Evolutionary conservation across 1,140 invertebrate species (phyloP).

Genomic region (Calliopsis andreniformis): DNA sequence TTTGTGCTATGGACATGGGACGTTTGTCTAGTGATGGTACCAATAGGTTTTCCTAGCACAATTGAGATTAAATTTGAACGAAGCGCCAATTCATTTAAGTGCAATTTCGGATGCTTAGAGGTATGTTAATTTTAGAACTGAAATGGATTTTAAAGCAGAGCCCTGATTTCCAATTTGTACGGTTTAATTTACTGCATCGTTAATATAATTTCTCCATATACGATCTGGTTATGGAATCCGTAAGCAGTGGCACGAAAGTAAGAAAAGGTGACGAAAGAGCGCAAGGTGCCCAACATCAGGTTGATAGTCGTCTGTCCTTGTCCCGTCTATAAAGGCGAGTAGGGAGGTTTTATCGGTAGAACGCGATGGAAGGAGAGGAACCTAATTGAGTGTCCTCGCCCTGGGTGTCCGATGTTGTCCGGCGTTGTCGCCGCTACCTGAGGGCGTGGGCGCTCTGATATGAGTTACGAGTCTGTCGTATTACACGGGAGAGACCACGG

Average conservation of each 20-base stretch:
- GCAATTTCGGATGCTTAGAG: no score
- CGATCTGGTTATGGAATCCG: neutral
- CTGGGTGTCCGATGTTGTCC: conserved; percentile 80
- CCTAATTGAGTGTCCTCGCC: conserved; percentile 81
- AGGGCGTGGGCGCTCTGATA: conserved; percentile 80
- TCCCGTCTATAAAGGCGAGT: conserved; percentile 9
- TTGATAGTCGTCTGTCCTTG: conserved; percentile 38
- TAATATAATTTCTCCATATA: no score
- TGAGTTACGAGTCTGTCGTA: conserved; percentile 81
- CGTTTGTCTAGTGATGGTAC: no score
- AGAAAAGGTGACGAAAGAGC: conserved; percentile 40
- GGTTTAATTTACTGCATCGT: no score
- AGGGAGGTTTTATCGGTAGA: conserved; percentile 62
- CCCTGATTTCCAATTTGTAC: no score
- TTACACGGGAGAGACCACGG: conserved; percentile 74
- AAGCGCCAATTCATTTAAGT: no score
- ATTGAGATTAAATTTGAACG: no score
- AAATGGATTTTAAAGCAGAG: no score
- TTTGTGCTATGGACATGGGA: no score
- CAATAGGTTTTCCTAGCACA: no score
- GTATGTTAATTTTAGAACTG: no score
- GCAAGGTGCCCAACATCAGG: conserved; percentile 41
- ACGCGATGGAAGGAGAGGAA: conserved; percentile 56
- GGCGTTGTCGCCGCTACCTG: conserved; percentile 80
- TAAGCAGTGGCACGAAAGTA: neutral